Evolutionary conservation across 2,797 vertebrate species (phyloP).

Genomic region (Danio jaintianensis): DNA sequence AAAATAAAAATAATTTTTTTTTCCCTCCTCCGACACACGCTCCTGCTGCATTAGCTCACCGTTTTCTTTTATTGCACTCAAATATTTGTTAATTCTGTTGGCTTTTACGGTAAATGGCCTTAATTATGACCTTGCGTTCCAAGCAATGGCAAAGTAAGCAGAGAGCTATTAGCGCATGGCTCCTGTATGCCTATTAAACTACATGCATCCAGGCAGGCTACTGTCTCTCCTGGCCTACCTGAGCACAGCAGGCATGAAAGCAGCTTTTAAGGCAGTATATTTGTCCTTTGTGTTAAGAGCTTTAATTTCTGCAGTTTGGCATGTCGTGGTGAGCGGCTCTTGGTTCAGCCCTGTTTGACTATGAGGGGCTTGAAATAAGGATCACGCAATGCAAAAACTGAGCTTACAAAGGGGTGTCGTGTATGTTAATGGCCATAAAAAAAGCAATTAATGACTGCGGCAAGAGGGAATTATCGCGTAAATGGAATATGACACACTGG

Average conservation of each 20-base stretch:
- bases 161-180: constrained; percentile 37
- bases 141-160: constrained; percentile 28
- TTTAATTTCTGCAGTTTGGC: constrained; percentile 12
- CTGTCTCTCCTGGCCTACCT: constrained; percentile 38
- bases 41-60: constrained; percentile 41
- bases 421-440: constrained; percentile 39
- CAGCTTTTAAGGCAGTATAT: constrained; percentile 38
- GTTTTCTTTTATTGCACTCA: constrained; percentile 54
- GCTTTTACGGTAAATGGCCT: constrained; percentile 56
- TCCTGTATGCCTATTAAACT: constrained; percentile 47
- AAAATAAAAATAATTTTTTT: neutral
- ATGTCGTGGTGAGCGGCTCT: constrained; percentile 17
- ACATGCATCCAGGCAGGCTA: constrained; percentile 20
- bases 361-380: constrained; percentile 17
- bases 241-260: constrained; percentile 51
- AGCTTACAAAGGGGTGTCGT: constrained; percentile 6
- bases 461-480: constrained; percentile 37
- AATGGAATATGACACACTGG: constrained; percentile 44
- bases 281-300: constrained; percentile 36
- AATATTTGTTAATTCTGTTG: constrained; percentile 48
- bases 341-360: constrained; percentile 15
- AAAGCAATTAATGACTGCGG: constrained; percentile 36
- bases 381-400: constrained; percentile 14
- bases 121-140: constrained; percentile 57
- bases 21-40: neutral